phyloP scores from a whole-genome alignment of 2,888 invertebrate species.

The Caenorhabditis sinica region DNA sequence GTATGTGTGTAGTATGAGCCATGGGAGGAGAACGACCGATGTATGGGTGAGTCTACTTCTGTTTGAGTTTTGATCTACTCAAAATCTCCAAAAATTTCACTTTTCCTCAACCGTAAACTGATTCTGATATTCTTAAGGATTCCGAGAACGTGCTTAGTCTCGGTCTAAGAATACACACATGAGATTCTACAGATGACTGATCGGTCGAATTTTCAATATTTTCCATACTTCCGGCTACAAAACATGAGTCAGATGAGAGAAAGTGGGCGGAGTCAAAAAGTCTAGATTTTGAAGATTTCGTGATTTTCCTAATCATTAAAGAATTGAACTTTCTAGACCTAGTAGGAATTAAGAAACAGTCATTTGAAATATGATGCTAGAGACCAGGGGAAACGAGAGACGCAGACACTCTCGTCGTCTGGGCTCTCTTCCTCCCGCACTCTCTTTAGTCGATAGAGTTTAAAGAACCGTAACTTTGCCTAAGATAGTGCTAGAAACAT shows the following conservation, averaged over 20 bases:
- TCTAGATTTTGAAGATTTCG: too few species aligned
- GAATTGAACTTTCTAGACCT: neutral
- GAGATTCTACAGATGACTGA: neutral
- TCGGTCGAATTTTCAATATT: neutral
- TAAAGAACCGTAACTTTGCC: too few species aligned
- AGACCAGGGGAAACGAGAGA: neutral
- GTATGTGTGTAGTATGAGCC: neutral
- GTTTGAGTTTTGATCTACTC: neutral
- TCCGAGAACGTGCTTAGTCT: neutral
- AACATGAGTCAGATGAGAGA: neutral
- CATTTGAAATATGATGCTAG: neutral
- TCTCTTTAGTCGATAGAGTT: too few species aligned
- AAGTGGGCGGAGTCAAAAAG: neutral
- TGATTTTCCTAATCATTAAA: too few species aligned
- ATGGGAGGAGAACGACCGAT: slow-evolving; percentile 11
- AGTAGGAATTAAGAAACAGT: neutral
- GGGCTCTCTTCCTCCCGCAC: too few species aligned
- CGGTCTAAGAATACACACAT: slow-evolving; percentile 6
- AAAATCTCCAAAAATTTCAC: neutral
- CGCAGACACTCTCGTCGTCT: neutral
- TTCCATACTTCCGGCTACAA: slow-evolving; percentile 15
- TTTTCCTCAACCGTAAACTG: neutral
- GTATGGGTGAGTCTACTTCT: slow-evolving; percentile 37
- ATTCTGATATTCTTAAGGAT: neutral
- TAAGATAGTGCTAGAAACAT: neutral